These are phyloP conservation scores for Rhombomys opimus DNA, from an alignment of 2,113 vertebrate genomes.

Conservation along the genomic window DNA sequence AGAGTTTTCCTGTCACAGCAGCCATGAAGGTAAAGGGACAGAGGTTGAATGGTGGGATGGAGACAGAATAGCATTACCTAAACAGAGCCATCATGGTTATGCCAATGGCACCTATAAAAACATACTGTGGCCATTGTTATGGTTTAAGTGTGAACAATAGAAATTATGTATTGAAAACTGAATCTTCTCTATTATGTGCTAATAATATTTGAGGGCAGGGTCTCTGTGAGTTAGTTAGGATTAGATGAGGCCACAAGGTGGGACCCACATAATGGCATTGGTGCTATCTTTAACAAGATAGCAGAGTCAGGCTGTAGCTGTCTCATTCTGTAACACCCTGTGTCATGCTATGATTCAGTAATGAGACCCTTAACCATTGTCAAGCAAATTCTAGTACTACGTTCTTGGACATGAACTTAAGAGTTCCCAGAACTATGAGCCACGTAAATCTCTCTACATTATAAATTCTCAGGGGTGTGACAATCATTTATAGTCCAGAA, in stretches of 20 bases:
- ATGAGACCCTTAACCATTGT: background rate
- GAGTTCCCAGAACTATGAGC: background rate
- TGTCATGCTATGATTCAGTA: background rate
- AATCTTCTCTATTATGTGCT: background rate
- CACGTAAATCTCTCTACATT: background rate
- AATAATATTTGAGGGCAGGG: background rate
- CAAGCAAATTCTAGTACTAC: no score
- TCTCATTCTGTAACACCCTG: background rate
- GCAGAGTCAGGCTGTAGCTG: background rate
- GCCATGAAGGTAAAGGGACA: background rate
- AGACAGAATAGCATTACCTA: background rate
- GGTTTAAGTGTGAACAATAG: background rate
- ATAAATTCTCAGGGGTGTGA: background rate
- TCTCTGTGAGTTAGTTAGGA: background rate
- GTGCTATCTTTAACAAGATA: background rate
- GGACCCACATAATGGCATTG: background rate
- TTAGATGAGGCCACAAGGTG: background rate
- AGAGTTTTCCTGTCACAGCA: background rate
- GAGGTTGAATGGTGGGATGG: no score
- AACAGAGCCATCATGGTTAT: background rate
- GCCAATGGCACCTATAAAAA: background rate
- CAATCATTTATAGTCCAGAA: background rate
- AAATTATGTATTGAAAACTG: background rate
- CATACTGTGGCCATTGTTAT: background rate
- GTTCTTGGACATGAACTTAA: background rate